These are phyloP conservation scores for Leptinotarsa undecemlineata DNA, from an alignment of 1,140 invertebrate species.

Conservation along the genomic window DNA sequence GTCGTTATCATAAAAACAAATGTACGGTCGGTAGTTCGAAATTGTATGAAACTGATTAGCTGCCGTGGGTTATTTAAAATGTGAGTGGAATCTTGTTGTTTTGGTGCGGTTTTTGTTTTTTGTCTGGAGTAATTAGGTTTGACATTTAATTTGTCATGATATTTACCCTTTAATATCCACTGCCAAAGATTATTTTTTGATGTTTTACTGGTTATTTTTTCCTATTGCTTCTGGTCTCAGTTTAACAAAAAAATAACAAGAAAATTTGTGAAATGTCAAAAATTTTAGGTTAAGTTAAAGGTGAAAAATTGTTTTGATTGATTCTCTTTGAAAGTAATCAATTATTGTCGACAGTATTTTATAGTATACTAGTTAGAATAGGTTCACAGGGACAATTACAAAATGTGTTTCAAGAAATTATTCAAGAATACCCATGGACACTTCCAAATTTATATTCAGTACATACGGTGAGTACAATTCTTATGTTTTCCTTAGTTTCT, in stretches of 20 bases:
- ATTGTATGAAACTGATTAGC: slow-evolving; percentile 4
- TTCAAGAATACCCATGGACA: background rate
- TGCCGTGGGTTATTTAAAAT: slow-evolving; percentile 3
- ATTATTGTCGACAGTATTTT: background rate
- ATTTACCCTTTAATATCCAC: slow-evolving; percentile 8
- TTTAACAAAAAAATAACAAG: background rate
- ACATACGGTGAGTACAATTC: background rate
- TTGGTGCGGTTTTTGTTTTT: background rate
- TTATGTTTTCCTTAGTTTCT: too few species aligned
- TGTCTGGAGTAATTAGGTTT: slow-evolving; percentile 6
- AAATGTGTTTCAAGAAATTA: background rate
- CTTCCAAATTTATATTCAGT: background rate
- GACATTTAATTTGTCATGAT: slow-evolving; percentile 26
- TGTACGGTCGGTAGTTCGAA: background rate
- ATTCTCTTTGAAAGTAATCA: background rate
- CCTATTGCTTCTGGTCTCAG: slow-evolving; percentile 8
- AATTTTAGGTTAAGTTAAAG: slow-evolving; percentile 23
- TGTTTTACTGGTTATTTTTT: background rate
- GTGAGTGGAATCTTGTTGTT: slow-evolving; percentile 14
- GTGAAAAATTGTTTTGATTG: background rate
- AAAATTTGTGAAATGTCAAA: slow-evolving; percentile 13
- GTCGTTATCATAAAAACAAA: slow-evolving; percentile 20
- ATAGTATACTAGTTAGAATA: slow-evolving; percentile 4
- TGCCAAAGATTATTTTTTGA: background rate
- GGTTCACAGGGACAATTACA: slow-evolving; percentile 7